Base-by-base conservation (phyloP, 2,113 vertebrate species). In the Triplophysa tibetana region DNA sequence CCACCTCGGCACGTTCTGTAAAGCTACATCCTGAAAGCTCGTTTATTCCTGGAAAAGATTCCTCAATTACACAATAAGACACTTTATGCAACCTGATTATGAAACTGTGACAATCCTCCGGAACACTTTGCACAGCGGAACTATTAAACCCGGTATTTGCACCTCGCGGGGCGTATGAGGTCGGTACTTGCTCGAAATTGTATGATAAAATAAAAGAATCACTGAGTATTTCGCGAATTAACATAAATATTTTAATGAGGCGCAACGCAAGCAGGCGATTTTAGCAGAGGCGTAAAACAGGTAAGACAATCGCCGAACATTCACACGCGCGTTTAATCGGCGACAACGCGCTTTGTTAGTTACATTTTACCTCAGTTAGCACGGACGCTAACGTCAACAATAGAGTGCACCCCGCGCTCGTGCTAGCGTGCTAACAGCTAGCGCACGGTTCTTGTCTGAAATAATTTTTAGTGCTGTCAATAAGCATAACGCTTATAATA, bases 101-200 rank as follows among this genome's bases (percentile, higher is more conserved):
- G 75, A 65, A 77, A 77, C 48, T 73, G 48, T 63, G 80, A 77
- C 72, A 43, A 26, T 72, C n/a, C 56, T 26, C 63, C 60, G 70
- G 76, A 58, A 48, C 73, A 1, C 21, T 67, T 2, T 70, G 56
- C 48, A 64, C 7, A 41, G n/a, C 87, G 87, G 87, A 88, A 86
- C 85, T 69, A 29, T 84, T 19, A 26, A 69, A n/a, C 41, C 1
- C 14, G 14, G 73, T 23, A n/a, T 52, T 38, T 85, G 69, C 77
- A 67, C 80, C 45, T 62, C 82, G 63, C 79, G 85, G 90, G 87
- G 82, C 69, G 58, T 56, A 65, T 70, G 84, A 90, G 79, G 75
- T 78, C 82, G 88, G 86, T 77, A 88, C 92, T 85, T 89, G 88
- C 77, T 78, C 84, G 88, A 76, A 89, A 88, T 85, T 84, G 73